These are phyloP conservation scores for Danionella dracula DNA, from an alignment of 2,797 vertebrate species.

Conservation along the genomic window DNA sequence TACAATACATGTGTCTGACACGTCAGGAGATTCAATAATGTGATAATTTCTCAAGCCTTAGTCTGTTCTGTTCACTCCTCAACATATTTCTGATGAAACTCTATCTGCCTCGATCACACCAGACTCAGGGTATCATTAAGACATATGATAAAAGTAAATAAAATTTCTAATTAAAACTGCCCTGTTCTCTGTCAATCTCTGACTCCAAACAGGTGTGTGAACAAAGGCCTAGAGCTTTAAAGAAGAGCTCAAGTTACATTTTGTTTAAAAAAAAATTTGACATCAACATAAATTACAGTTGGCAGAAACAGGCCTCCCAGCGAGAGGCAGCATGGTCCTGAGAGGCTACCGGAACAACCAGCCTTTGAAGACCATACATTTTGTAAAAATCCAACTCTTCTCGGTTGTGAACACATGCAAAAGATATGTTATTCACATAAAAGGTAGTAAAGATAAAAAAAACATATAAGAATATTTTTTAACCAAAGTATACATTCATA, in stretches of 20 bases:
- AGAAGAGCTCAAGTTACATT: slow-evolving; percentile 54
- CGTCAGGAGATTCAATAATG: too few relatives aligned
- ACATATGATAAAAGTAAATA: slow-evolving; percentile 26
- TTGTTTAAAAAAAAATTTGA: slow-evolving; percentile 64
- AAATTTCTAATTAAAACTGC: slow-evolving; percentile 43
- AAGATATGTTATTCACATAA: slow-evolving; percentile 28
- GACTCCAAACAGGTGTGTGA: slow-evolving; percentile 47
- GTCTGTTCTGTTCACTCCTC: slow-evolving; percentile 54
- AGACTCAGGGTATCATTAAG: slow-evolving; percentile 15
- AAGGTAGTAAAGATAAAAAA: slow-evolving; percentile 23
- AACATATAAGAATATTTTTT: too few relatives aligned
- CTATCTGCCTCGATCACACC: slow-evolving; percentile 58
- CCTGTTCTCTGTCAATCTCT: slow-evolving; percentile 35
- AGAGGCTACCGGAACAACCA: slow-evolving; percentile 52
- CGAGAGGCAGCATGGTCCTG: slow-evolving; percentile 22
- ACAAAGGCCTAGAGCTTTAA: slow-evolving; percentile 37
- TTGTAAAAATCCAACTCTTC: slow-evolving; percentile 51
- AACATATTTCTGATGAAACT: slow-evolving; percentile 73
- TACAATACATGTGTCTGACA: too few relatives aligned
- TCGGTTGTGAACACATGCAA: slow-evolving; percentile 17
- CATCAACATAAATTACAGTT: slow-evolving; percentile 58
- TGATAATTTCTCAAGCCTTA: too few relatives aligned
- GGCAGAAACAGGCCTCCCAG: slow-evolving; percentile 52
- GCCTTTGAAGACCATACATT: slow-evolving; percentile 55
- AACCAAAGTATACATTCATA: too few relatives aligned